Base-by-base conservation (phyloP, 2,888 invertebrate genomes). In the Branchipolynoe longqiensis region DNA sequence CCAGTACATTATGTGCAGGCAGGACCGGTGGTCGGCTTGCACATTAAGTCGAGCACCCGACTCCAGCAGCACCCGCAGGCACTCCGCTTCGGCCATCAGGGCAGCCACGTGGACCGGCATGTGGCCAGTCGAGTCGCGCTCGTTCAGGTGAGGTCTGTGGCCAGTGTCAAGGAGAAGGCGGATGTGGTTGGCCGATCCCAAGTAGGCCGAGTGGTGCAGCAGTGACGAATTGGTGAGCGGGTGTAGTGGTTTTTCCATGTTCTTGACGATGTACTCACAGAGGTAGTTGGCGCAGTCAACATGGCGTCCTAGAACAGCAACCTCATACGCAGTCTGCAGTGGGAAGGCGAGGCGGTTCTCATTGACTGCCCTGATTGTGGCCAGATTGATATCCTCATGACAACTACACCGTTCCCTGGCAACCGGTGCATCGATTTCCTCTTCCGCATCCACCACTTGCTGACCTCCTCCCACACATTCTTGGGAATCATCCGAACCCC, bases 1-100 rank as follows among this genome's bases (percentile, higher is more conserved):
- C 58, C 74, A 73, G 54, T 84, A 84, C 84, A 84, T 78, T 31
- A 84, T 54, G 31, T 84, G 84, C 8, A 84, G 74, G 40, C 84
- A 84, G 2, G 84, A 73, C 48, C 74, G 33, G 40, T 84, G 74
- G 78, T 78, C 84, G 28, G 84, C 74, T 0, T 78, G 54, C 22
- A 58, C 38, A 28, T 84, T 84, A 25, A 84, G 54, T 8, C n/a
- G 38, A 0, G 78, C 84, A 0, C 84, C 84, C 22, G 74, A 36
- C 40, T 84, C 31, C 40, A 84, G 59, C 58, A 84, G 31, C 1
- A 33, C 40, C 40, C 54, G 22, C 56, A 84, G 40, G 31, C 84
- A 84, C 4, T 54, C 56, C 0, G 74, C 38, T 28, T 84, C 84
- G 0, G 74, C 74, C 25, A 41, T 84, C 4, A 84, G 74, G 3